phyloP scores from a whole-genome alignment of 2,113 vertebrate species.

The Pantherophis guttatus region DNA sequence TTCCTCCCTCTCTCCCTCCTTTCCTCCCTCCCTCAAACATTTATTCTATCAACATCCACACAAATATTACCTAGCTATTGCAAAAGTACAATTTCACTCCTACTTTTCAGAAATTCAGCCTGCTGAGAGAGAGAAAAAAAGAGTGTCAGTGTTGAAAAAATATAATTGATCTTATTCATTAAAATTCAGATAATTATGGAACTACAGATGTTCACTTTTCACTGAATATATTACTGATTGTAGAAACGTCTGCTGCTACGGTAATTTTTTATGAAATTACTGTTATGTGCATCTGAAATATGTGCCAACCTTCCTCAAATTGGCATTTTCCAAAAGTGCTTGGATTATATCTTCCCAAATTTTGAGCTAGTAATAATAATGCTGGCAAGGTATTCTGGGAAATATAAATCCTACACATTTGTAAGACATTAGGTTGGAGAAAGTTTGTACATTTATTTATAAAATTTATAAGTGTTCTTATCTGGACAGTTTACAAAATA shows the following conservation, averaged over 20 bases:
- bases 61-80: slow-evolving; percentile 43
- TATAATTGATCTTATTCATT: slow-evolving; percentile 63
- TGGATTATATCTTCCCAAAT: background rate
- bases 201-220: slow-evolving; percentile 60
- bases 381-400: background rate
- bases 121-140: slow-evolving; percentile 12
- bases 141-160: slow-evolving; percentile 57
- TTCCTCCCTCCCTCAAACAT: background rate
- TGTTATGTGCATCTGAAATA: slow-evolving; percentile 47
- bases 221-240: slow-evolving; percentile 42
- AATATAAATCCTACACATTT: background rate
- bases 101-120: slow-evolving; percentile 51
- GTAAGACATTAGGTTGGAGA: background rate
- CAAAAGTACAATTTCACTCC: slow-evolving; percentile 52
- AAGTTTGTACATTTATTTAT: background rate
- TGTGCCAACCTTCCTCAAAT: background rate
- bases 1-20: background rate
- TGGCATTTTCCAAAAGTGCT: background rate
- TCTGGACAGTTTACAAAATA: background rate
- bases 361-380: background rate
- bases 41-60: slow-evolving; percentile 15
- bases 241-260: slow-evolving; percentile 46
- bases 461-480: background rate
- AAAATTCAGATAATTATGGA: slow-evolving; percentile 63
- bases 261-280: slow-evolving; percentile 49